These are phyloP conservation scores for Gymnodraco acuticeps DNA, from an alignment of 2,797 vertebrate genomes.

Conservation along the genomic window DNA sequence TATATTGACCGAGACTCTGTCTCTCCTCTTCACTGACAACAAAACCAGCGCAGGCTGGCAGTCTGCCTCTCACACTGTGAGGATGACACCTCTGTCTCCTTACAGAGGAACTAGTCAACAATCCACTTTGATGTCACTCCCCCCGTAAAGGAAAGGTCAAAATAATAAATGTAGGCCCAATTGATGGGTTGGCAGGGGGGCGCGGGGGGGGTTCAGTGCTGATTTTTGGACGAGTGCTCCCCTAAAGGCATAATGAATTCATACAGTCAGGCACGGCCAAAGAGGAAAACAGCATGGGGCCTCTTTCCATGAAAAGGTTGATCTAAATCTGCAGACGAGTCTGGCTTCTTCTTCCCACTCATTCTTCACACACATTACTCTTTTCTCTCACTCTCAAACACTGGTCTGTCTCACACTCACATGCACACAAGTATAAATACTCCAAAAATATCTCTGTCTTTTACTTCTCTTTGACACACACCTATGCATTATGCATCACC, in stretches of 20 bases:
- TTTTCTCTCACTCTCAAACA: slow-evolving; percentile 30
- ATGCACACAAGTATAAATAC: slow-evolving; percentile 6
- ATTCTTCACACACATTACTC: slow-evolving; percentile 54
- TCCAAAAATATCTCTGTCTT: slow-evolving; percentile 16
- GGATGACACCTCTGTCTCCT: slow-evolving; percentile 77
- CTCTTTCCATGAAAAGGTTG: slow-evolving; percentile 78
- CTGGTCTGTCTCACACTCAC: not conserved
- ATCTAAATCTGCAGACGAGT: slow-evolving; percentile 77
- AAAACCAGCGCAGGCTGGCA: slow-evolving; percentile 70
- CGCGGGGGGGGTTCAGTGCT: slow-evolving; percentile 55
- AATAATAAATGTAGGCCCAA: slow-evolving; percentile 90
- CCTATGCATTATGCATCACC: slow-evolving; percentile 39
- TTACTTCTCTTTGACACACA: slow-evolving; percentile 14
- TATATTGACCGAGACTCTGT: slow-evolving; percentile 71
- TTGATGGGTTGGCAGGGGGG: slow-evolving; percentile 80
- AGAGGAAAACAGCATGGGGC: slow-evolving; percentile 78
- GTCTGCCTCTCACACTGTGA: slow-evolving; percentile 81
- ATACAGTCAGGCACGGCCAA: slow-evolving; percentile 81
- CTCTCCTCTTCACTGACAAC: slow-evolving; percentile 75
- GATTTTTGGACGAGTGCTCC: slow-evolving; percentile 79
- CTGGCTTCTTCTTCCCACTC: slow-evolving; percentile 71
- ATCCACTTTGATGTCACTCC: slow-evolving; percentile 83
- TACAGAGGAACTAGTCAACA: slow-evolving; percentile 68
- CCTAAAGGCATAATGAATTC: slow-evolving; percentile 84
- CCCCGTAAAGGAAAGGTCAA: slow-evolving; percentile 87